A percentile compares a stretch with the other conserved stretches of the same genome.
Evolutionary conservation across 2,797 vertebrate species (phyloP).

Genomic region (Mus spretus): DNA sequence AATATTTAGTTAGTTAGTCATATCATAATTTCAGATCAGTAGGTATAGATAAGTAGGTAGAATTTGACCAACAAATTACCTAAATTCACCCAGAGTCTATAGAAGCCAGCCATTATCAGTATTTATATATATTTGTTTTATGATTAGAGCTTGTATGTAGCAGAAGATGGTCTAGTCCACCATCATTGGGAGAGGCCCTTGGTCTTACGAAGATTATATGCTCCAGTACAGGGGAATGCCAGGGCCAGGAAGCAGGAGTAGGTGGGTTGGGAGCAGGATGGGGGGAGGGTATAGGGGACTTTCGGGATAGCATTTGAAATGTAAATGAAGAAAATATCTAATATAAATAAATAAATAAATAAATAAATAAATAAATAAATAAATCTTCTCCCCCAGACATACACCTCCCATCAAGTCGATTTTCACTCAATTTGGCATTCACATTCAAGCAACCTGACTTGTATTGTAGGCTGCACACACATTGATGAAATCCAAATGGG

Average conservation of each 20-base stretch:
- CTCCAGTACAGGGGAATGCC: no score
- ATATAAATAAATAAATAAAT: no score
- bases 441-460: neutral
- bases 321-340: no score
- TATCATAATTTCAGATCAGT: neutral
- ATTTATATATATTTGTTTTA: neutral
- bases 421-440: slow-evolving; percentile 23
- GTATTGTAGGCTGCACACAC: neutral
- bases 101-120: neutral
- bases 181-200: no score
- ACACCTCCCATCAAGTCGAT: neutral
- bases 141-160: neutral
- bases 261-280: no score
- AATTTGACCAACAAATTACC: slow-evolving; percentile 35
- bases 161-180: no score
- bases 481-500: neutral
- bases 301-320: no score
- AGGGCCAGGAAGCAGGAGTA: no score
- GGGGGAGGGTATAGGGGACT: no score
- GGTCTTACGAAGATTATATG: no score
- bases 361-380: neutral
- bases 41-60: neutral
- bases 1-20: neutral
- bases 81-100: neutral
- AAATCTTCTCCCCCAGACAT: neutral